Evolutionary conservation across 2,888 invertebrate species (phyloP), one percentile per base, ranked within the genome.

Genomic region (Aricia artaxerxes): DNA sequence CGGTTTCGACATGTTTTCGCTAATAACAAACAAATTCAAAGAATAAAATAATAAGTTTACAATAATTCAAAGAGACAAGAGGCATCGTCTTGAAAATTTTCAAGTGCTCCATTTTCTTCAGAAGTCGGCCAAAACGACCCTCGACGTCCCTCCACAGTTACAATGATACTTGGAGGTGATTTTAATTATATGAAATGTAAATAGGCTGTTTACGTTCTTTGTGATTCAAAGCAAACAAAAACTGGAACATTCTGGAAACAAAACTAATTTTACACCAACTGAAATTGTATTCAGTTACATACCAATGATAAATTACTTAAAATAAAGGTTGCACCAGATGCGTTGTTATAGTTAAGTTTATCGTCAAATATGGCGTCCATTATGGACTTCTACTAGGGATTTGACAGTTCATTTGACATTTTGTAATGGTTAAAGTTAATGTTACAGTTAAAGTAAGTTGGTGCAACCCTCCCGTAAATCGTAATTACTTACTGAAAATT

Each of bases 111-210:
- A 57, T 76, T 57, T 53, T 53, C 53, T 76, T 76, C 49, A 35
- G 53, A 76, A 53, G 31, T 57, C 76, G 35, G 35, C 53, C 76
- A 35, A 76, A 57, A 35, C 53, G 57, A 76, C 76, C 76, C 57
- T 76, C 35, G 31, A 76, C 76, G 6, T 57, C 76, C 6, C 76
- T 76, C 76, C 16, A 57, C 35, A 4, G 69, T 69, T 69, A 57
- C 76, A 57, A 76, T 57, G 57, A 38, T 57, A 76, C 76, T 76
- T 31, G 13, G 35, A 35, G 53, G 49, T 76, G 24, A 76, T 57
- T 76, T 57, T 35, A 76, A 57, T 76, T 76, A 57, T 57, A 53
- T 57, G 53, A 76, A 57, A 76, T 76, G 76, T 53, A 76, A 76
- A 57, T 76, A 76, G 53, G 53, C 35, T 38, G 69, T 69, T 69